These are phyloP conservation scores for Amniataba percoides DNA, from an alignment of 2,797 vertebrate genomes.

Conservation along the genomic window DNA sequence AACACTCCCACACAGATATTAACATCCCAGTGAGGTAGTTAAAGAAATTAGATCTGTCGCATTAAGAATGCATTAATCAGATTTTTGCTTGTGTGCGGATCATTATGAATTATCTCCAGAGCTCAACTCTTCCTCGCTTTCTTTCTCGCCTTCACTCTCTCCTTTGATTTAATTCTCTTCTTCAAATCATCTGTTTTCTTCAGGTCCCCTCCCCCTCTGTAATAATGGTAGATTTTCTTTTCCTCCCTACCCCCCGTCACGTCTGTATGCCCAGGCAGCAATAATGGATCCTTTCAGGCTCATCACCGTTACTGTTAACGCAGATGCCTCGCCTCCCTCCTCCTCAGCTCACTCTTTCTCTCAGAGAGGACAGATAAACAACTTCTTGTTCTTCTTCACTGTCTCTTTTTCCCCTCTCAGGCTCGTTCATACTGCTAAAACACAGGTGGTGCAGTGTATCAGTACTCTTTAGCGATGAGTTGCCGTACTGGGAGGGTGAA, in stretches of 20 bases:
- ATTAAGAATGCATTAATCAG: constrained; percentile 45
- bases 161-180: constrained; percentile 48
- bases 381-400: constrained; percentile 41
- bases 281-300: constrained; percentile 73
- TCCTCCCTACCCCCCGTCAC: constrained; percentile 22
- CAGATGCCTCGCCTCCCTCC: constrained; percentile 41
- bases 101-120: constrained; percentile 32
- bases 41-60: constrained; percentile 51
- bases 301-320: constrained; percentile 66
- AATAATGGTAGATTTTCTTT: constrained; percentile 53
- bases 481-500: constrained; percentile 6
- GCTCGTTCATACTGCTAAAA: constrained; percentile 51
- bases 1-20: constrained; percentile 47
- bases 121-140: constrained; percentile 17
- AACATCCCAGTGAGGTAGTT: constrained; percentile 28
- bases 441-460: constrained; percentile 16
- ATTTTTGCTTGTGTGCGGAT: constrained; percentile 35
- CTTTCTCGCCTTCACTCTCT: constrained; percentile 21
- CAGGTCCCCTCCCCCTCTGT: constrained; percentile 44
- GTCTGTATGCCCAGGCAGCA: constrained; percentile 50
- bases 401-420: constrained; percentile 36
- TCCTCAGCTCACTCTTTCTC: constrained; percentile 31
- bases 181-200: constrained; percentile 61
- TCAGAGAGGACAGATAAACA: constrained; percentile 46
- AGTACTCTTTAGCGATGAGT: constrained; percentile 10